A percentile compares a stretch with the other conserved stretches of the same genome.
These are phyloP conservation scores for Drosophila anceps DNA, from an alignment of 2,888 invertebrate genomes.

Conservation along the genomic window DNA sequence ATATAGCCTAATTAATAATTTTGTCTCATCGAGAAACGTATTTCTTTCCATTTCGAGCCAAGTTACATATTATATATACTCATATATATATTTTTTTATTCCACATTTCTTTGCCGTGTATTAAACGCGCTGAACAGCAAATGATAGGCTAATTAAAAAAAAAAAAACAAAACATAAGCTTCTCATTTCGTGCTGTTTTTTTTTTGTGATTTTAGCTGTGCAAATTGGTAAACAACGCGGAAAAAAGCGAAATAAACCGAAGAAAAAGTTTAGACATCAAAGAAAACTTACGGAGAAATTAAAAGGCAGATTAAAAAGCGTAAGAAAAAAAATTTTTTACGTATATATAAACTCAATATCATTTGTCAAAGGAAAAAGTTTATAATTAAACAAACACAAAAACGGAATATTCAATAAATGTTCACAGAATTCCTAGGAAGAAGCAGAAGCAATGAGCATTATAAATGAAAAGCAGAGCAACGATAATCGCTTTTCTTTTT, in stretches of 20 bases:
- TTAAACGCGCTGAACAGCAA: conserved; percentile 40
- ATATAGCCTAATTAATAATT: neutral
- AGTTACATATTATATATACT: neutral
- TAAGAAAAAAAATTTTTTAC: conserved; percentile 23
- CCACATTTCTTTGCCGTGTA: conserved; percentile 3
- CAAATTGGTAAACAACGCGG: conserved; percentile 57
- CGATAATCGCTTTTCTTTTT: conserved; percentile 60
- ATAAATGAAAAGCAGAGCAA: conserved; percentile 51
- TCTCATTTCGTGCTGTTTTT: neutral
- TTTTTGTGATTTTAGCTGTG: conserved; percentile 32
- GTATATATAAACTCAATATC: conserved; percentile 41
- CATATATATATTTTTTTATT: neutral
- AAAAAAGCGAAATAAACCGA: conserved; percentile 45
- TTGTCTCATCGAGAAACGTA: neutral
- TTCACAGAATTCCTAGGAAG: conserved; percentile 35
- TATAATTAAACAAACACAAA: conserved; percentile 80
- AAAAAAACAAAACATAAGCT: conserved; percentile 41
- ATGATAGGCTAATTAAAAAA: conserved; percentile 70
- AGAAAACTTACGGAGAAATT: conserved; percentile 70
- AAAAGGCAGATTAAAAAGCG: conserved; percentile 75
- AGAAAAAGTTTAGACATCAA: conserved; percentile 72
- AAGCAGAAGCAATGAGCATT: conserved; percentile 26
- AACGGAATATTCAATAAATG: conserved; percentile 78
- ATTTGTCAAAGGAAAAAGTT: conserved; percentile 76
- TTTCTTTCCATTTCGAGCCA: neutral